Evolutionary conservation across 2,113 vertebrate genomes (phyloP).

Genomic region (cat (Felis catus)): F.catus_Fca126_mat1.0 CM031420.1:97556501-97557000

Average conservation of each 20-base stretch:
- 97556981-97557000: too few species aligned
- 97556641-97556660: not conserved
- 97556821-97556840: not conserved
- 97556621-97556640: not conserved
- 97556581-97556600: not conserved
- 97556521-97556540: not conserved
- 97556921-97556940: too few species aligned
- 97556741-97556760: not conserved
- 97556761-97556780: not conserved
- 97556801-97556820: not conserved
- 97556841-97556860: not conserved
- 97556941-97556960: too few species aligned
- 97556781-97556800: not conserved
- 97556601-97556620: not conserved
- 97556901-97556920: too few species aligned
- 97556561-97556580: not conserved
- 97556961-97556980: too few species aligned
- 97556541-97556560: not conserved
- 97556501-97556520: not conserved
- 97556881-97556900: too few species aligned
- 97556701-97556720: not conserved
- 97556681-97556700: not conserved
- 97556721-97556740: not conserved
- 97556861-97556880: too few species aligned
- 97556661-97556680: not conserved